Evolutionary conservation across 2,888 invertebrate genomes (phyloP).

Genomic region (Julus scanicus): DNA sequence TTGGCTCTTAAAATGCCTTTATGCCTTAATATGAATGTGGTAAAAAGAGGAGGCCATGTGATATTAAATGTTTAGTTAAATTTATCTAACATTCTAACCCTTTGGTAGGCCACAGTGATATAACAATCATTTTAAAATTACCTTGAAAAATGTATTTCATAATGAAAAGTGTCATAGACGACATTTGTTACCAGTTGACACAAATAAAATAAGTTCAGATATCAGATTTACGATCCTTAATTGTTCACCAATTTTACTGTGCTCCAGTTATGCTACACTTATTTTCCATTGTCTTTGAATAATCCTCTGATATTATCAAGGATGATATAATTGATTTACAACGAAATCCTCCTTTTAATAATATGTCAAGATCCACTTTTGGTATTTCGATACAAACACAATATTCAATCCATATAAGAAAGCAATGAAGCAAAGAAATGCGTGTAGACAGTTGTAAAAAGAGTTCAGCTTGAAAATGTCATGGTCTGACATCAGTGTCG

Average conservation of each 20-base stretch:
- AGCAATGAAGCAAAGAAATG: no score
- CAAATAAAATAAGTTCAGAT: not conserved
- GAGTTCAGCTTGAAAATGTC: not conserved
- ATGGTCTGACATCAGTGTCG: not conserved
- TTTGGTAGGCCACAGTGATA: no score
- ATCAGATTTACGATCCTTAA: not conserved
- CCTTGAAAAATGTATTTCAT: not conserved
- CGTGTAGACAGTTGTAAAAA: not conserved
- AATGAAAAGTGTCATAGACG: not conserved
- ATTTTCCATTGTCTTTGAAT: slow-evolving; percentile 7
- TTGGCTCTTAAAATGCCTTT: not conserved
- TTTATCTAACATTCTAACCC: no score
- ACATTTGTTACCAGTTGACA: not conserved
- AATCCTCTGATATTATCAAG: no score
- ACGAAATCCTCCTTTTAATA: no score
- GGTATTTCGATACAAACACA: no score
- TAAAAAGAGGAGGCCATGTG: not conserved
- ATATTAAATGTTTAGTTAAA: no score
- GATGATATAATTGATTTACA: no score
- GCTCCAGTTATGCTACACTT: not conserved
- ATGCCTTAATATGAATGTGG: not conserved
- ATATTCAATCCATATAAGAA: no score
- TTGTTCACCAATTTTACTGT: not conserved
- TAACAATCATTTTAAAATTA: not conserved
- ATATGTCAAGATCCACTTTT: no score